phyloP scores from a whole-genome alignment of 2,888 invertebrate genomes.

The Melinopterus prodromus region DNA sequence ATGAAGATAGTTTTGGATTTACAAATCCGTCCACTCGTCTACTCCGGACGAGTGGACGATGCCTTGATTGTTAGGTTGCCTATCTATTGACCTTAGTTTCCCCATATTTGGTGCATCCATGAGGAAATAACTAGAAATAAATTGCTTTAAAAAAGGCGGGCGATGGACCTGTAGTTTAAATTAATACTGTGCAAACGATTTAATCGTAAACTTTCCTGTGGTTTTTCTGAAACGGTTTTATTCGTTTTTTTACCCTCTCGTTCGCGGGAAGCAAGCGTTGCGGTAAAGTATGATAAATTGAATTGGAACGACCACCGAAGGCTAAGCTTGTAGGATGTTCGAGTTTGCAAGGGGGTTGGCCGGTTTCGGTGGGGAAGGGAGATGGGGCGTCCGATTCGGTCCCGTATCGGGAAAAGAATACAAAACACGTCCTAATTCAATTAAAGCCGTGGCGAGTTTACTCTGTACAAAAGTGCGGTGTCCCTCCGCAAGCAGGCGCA shows the following conservation, averaged over 20 bases:
- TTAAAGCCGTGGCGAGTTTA: constrained; percentile 18
- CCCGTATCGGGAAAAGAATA: constrained; percentile 15
- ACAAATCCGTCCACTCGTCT: too few relatives aligned
- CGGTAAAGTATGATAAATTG: constrained; percentile 20
- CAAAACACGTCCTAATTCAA: constrained; percentile 22
- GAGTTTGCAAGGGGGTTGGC: background rate
- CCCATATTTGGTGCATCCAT: too few relatives aligned
- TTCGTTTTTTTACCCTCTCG: background rate
- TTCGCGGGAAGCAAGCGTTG: constrained; percentile 11
- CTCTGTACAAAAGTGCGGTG: constrained; percentile 5
- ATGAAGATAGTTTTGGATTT: background rate
- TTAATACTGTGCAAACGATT: background rate
- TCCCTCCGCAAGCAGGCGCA: background rate
- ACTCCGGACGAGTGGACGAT: too few relatives aligned
- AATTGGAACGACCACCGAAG: constrained; percentile 7
- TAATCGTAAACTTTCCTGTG: background rate
- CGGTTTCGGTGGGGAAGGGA: background rate
- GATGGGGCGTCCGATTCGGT: background rate
- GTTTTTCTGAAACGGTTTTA: background rate
- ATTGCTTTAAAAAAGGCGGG: background rate
- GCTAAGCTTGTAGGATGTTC: constrained; percentile 13
- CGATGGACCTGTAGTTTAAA: background rate
- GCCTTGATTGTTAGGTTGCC: too few relatives aligned
- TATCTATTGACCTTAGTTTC: too few relatives aligned
- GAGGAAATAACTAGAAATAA: background rate